Percentiles rank a stretch among this genome's conserved stretches.
phyloP scores from a whole-genome alignment of 2,797 vertebrate species.

The Enteromius trimaculatus region DNA sequence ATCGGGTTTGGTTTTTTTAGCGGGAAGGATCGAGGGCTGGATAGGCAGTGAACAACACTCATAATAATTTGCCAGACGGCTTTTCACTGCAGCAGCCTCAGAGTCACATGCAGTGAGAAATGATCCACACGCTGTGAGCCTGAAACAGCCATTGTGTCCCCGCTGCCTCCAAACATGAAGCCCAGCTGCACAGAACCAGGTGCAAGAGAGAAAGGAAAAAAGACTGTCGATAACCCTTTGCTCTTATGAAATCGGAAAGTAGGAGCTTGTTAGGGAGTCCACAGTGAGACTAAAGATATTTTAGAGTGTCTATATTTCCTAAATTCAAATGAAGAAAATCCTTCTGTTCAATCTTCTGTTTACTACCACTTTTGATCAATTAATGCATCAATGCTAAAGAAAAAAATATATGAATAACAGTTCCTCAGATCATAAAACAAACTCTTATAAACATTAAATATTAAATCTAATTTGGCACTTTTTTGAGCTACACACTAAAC shows the following conservation, averaged over 20 bases:
- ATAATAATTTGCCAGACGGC: neutral
- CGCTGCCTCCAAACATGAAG: conserved; percentile 36
- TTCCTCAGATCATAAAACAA: neutral
- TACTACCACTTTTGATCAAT: neutral
- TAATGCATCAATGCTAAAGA: neutral
- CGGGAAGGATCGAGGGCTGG: neutral
- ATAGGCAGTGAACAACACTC: neutral
- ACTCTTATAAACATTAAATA: neutral
- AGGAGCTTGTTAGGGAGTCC: conserved; percentile 34
- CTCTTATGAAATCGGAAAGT: conserved; percentile 33
- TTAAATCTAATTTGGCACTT: neutral
- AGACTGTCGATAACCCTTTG: conserved; percentile 10
- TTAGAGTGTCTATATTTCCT: neutral
- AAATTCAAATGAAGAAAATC: neutral
- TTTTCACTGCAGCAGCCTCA: conserved; percentile 16
- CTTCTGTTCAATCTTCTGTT: neutral
- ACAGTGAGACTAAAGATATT: neutral
- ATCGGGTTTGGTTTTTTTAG: conserved; percentile 1
- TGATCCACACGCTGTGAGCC: conserved; percentile 46
- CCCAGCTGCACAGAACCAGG: conserved; percentile 49
- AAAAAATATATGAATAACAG: neutral
- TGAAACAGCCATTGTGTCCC: conserved; percentile 47
- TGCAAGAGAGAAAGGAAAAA: conserved; percentile 19
- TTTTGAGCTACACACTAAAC: neutral
- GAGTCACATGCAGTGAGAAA: conserved; percentile 25